Evolutionary conservation across 2,113 vertebrate species (phyloP), one percentile per base, ranked within the genome.

Genomic region (Euleptes europaea): DNA sequence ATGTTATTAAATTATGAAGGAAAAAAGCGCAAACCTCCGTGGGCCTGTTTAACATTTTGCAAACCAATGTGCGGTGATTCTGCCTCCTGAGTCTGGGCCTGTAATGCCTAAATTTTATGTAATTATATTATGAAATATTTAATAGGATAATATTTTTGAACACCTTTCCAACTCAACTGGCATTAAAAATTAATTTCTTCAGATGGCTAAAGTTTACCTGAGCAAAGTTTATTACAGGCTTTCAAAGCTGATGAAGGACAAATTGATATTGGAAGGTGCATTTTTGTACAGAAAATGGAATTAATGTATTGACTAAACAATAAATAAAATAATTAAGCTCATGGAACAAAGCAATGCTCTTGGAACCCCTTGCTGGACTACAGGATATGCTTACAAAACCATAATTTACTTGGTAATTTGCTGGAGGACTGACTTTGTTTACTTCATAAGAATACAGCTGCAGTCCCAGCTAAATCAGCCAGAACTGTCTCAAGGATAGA

Each of bases 111-210:
- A 88, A 88, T 88, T 91, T 94, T 95, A 91, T 78, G 82, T 93
- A 96, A 94, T 85, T 19, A 91, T 93, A 49, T 88, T 89, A 94
- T 94, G 93, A 95, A 95, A 93, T 94, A 95, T 96, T 96, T 95
- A 96, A 92, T 91, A 88, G 65, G 91, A 87, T 94, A 95, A 94
- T 95, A 94, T 94, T 95, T 63, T 95, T 94, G 92, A 94, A 80
- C 69, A 94, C 83, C 86, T 93, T 95, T 96, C 89, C 90, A 91
- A 91, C 84, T 89, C 92, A 95, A 94, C 92, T 94, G 83, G 83
- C 80, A 94, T 96, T 96, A 95, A 95, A 95, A 92, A 94, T 96
- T 95, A 95, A 95, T 84, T 85, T 89, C 73, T 71, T 95, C 90
- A 93, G 93, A 90, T 85, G 92, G 85, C 78, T 94, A 92, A 95